Base-by-base conservation (phyloP, 2,888 invertebrate genomes). In the Chloroclystis v-ata region DNA sequence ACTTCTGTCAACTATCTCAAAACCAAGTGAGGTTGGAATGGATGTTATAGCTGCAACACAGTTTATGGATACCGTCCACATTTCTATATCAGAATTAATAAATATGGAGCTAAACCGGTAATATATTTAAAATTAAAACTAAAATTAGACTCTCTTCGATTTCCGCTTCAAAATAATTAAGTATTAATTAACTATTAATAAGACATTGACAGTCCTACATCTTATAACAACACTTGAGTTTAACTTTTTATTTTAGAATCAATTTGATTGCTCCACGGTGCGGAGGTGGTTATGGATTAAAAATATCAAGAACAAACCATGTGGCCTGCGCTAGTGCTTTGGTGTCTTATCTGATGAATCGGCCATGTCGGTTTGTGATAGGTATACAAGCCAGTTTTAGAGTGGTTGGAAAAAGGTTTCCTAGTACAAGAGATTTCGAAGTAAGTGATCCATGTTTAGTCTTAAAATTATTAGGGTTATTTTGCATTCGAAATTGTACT, bases 341-440 rank as follows among this genome's bases (percentile, higher is more conserved):
- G 8, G 95, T 92, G 0, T 91, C 93, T 0, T 73, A 90, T 53
- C 89, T 89, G 33, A 73, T 91, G 35, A 84, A 89, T 57, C 85
- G 91, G 38, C 94, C 96, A 0, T 92, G 94, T 0, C 89, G 94
- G 13, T 89, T 96, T 47, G 89, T 92, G 1, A 75, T 95, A 77
- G 88, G 92, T 13, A 82, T 96, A 44, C 92, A 93, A 62, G 90
- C 91, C 12, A 95, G 93, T 64, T 92, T 95, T 91, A 88, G 90
- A 37, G 79, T 90, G 2, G 63, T 92, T 1, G 95, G 95, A 1
- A 94, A 93, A 67, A 83, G 95, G 13, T 76, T 84, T 45, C 89
- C 93, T 0, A 82, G 87, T 37, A 88, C 85, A 4, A 78, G 88
- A 4, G 90, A 92, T 51, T 95, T 93, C 67, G 92, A 94, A 69